Conservation (phyloP, 2,113 vertebrate species). For the Blennius ocellaris region DNA sequence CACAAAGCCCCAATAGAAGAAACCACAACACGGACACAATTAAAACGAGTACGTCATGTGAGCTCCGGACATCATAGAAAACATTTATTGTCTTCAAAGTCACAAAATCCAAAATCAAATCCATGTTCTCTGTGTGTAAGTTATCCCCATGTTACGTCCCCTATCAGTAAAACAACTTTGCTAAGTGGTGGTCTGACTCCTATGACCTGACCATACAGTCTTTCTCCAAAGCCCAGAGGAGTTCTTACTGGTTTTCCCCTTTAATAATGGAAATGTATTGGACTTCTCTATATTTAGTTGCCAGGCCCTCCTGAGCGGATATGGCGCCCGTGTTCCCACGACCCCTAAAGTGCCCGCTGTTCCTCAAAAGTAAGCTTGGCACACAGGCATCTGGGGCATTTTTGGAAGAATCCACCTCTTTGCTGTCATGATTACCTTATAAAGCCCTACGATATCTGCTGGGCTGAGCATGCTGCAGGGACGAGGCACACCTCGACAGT, state of each 20-base stretch:
- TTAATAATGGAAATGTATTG: constrained; percentile 70
- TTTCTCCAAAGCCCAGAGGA: constrained; percentile 64
- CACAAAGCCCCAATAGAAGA: background rate
- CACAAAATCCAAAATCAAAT: constrained; percentile 14
- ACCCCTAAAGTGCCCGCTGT: constrained; percentile 76
- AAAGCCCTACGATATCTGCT: constrained; percentile 69
- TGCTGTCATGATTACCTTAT: constrained; percentile 80
- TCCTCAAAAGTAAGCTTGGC: constrained; percentile 74
- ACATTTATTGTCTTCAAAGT: background rate
- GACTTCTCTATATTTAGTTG: constrained; percentile 86
- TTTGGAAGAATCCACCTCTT: constrained; percentile 72
- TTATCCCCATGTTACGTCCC: background rate
- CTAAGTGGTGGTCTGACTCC: constrained; percentile 39
- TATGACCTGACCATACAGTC: constrained; percentile 34
- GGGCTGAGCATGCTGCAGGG: constrained; percentile 13
- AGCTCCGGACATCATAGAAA: background rate
- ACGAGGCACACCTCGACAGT: constrained; percentile 41
- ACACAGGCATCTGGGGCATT: constrained; percentile 75
- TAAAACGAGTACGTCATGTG: background rate
- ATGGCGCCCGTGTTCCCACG: constrained; percentile 87
- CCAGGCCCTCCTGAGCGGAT: constrained; percentile 84
- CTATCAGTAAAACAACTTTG: constrained; percentile 11
- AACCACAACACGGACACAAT: background rate
- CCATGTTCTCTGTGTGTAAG: background rate
- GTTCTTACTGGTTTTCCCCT: constrained; percentile 69